Conservation (phyloP, 2,113 vertebrate genomes). For the human (Homo sapiens) region DNA sequence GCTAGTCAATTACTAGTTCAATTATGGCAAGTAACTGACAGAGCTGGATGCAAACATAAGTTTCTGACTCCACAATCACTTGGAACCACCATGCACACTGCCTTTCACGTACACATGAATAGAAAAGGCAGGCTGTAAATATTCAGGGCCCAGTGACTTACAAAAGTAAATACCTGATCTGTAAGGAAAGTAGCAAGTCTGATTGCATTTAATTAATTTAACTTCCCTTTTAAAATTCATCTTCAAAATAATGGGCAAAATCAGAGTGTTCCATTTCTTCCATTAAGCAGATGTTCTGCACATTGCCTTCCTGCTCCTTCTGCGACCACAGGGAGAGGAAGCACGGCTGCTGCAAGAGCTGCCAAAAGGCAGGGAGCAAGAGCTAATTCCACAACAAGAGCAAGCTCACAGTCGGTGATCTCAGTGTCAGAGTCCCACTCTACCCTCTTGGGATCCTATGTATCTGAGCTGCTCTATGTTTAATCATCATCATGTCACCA, state of each 20-base stretch:
- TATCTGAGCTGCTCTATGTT: background rate
- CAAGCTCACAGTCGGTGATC: background rate
- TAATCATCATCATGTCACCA: constrained; percentile 28
- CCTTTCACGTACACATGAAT: background rate
- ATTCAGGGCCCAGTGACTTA: background rate
- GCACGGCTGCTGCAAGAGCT: background rate
- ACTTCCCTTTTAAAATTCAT: constrained; percentile 36
- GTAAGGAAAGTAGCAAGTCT: background rate
- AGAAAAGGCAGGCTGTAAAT: background rate
- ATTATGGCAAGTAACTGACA: background rate
- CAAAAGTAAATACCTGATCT: background rate
- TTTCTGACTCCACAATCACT: background rate
- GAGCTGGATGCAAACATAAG: background rate
- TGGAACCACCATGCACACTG: rapidly evolving
- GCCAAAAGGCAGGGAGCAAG: background rate
- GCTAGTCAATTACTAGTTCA: background rate
- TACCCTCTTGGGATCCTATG: background rate
- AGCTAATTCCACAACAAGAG: background rate
- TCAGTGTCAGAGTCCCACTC: background rate
- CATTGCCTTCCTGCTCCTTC: background rate
- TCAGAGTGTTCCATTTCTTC: background rate
- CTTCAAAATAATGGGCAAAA: background rate
- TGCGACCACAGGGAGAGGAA: background rate
- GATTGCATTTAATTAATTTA: background rate
- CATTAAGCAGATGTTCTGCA: background rate